Percentiles rank a stretch among this genome's conserved stretches.
These are phyloP conservation scores for Chascanopsetta lugubris DNA, from an alignment of 2,113 vertebrate species.

Conservation along the genomic window DNA sequence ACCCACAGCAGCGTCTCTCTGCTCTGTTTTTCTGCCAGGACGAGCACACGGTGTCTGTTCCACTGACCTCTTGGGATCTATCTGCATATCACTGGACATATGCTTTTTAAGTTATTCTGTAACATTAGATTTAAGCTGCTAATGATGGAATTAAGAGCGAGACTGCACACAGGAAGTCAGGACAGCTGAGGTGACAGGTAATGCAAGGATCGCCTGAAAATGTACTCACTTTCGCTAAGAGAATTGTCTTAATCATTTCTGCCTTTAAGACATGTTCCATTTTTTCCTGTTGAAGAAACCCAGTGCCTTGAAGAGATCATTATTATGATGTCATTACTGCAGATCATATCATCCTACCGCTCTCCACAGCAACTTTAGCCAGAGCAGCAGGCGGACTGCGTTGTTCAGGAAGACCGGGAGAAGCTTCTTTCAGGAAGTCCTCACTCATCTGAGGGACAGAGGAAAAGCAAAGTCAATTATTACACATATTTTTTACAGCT, in stretches of 20 bases:
- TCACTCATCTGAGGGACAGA: constrained; percentile 68
- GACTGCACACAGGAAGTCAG: too few species aligned
- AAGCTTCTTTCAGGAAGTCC: constrained; percentile 55
- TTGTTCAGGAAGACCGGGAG: constrained; percentile 20
- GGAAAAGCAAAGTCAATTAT: neutral
- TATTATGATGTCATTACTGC: constrained; percentile 6
- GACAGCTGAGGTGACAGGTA: too few species aligned
- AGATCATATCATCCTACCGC: constrained; percentile 32
- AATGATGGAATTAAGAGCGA: neutral
- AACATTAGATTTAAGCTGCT: constrained; percentile 3
- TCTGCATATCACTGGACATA: neutral
- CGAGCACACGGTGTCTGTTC: neutral
- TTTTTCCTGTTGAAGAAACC: neutral
- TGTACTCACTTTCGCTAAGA: neutral
- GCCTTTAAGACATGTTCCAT: neutral
- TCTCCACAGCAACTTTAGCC: constrained; percentile 10
- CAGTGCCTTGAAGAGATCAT: constrained; percentile 6
- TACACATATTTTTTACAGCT: neutral
- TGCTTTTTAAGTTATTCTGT: neutral
- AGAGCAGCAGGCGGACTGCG: constrained; percentile 9
- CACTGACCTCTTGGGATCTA: constrained; percentile 24
- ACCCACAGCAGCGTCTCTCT: neutral
- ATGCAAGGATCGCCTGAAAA: too few species aligned
- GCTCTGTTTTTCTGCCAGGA: constrained; percentile 1
- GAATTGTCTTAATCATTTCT: neutral